phyloP scores from a whole-genome alignment of 1,140 invertebrate species.

The Oedothorax gibbosus region DNA sequence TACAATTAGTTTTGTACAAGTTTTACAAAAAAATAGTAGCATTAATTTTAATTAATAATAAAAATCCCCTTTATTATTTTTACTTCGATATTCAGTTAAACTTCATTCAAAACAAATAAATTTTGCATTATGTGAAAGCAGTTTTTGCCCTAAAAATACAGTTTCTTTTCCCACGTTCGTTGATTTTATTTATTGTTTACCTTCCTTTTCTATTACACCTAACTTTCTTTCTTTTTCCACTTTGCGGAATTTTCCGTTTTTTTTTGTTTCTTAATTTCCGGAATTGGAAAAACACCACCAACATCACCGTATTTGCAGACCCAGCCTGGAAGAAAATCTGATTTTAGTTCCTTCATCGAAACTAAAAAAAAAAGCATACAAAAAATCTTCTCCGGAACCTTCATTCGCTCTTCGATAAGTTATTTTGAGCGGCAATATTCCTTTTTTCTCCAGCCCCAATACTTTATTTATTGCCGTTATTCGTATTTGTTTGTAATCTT shows the following conservation, averaged over 20 bases:
- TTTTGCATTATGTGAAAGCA: no score
- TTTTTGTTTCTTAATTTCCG: slow-evolving; percentile 41
- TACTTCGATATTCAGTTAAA: no score
- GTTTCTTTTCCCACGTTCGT: neutral
- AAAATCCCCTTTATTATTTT: no score
- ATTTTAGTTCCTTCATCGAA: neutral
- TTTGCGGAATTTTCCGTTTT: neutral
- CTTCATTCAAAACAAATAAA: no score
- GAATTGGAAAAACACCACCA: slow-evolving; percentile 25
- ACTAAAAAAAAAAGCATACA: neutral
- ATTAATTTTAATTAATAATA: no score
- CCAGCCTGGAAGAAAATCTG: slow-evolving; percentile 10
- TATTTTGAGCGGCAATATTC: slow-evolving; percentile 49
- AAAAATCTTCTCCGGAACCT: slow-evolving; percentile 2
- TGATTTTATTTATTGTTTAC: slow-evolving; percentile 5
- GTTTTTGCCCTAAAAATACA: no score
- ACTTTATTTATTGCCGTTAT: slow-evolving; percentile 54
- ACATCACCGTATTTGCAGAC: slow-evolving; percentile 19
- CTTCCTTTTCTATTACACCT: slow-evolving; percentile 16
- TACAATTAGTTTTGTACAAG: no score
- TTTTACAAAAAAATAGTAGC: no score
- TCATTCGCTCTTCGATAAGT: slow-evolving; percentile 19
- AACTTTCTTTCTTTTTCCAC: slow-evolving; percentile 6
- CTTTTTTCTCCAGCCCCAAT: slow-evolving; percentile 3
- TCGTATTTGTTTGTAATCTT: slow-evolving; percentile 51